Evolutionary conservation across 2,797 vertebrate species (phyloP).

Genomic region (Phylloscopus collybita): DNA sequence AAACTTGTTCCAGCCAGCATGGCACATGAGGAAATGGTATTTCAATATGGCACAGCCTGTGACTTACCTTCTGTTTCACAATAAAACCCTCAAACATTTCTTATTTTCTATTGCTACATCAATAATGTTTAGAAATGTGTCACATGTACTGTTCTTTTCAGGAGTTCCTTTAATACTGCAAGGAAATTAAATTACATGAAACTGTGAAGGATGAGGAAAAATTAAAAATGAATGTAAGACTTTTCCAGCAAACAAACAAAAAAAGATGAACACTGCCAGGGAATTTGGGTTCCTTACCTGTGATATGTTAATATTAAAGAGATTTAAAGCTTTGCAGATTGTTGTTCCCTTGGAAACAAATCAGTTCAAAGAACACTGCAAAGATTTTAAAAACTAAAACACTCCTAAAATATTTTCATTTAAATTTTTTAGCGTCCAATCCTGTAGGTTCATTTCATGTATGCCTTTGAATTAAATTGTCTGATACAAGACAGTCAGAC

Average conservation of each 20-base stretch:
- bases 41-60: not conserved
- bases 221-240: not conserved
- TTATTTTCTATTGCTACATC: not conserved
- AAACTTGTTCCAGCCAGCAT: not conserved
- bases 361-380: constrained; percentile 30
- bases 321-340: constrained; percentile 22
- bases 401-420: constrained; percentile 1
- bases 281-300: not conserved
- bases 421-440: not conserved
- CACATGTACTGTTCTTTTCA: not conserved
- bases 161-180: not conserved
- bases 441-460: not conserved
- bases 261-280: not conserved
- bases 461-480: not conserved
- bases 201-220: not conserved
- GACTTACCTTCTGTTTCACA: not conserved
- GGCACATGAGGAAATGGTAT: not conserved
- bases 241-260: not conserved
- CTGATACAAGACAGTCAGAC: not conserved
- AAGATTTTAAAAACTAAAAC: constrained; percentile 60
- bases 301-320: constrained; percentile 20
- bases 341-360: constrained; percentile 76
- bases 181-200: not conserved
- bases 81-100: not conserved
- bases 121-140: not conserved